These are phyloP conservation scores for Salvelinus namaycush DNA, from an alignment of 2,113 vertebrate species.

Conservation along the genomic window DNA sequence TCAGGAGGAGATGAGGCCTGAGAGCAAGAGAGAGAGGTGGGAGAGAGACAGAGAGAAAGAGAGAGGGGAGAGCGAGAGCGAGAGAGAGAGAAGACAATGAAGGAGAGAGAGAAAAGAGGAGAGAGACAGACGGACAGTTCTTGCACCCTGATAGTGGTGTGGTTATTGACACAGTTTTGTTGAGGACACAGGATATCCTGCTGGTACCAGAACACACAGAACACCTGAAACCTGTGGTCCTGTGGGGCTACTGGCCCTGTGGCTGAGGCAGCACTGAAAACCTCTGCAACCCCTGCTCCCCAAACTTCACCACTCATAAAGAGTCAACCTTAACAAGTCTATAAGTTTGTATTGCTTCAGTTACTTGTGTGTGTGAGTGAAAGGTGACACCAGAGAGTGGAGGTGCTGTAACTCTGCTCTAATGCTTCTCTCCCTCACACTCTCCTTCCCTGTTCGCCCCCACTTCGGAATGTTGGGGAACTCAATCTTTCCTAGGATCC, in stretches of 20 bases:
- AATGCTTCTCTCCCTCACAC: conserved; percentile 49
- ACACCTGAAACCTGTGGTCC: neutral
- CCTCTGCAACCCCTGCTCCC: conserved; percentile 9
- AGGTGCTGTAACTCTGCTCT: no score
- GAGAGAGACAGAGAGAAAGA: no score
- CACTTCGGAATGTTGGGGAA: conserved; percentile 1
- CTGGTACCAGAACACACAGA: conserved; percentile 5
- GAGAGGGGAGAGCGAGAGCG: no score
- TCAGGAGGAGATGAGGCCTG: conserved; percentile 61
- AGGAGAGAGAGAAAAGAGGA: conserved; percentile 31
- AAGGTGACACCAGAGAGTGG: no score
- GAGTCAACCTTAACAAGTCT: no score
- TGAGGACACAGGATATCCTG: conserved; percentile 7
- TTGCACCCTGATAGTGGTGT: conserved; percentile 40
- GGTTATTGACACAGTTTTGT: conserved; percentile 51
- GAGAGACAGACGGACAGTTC: conserved; percentile 17
- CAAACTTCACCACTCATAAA: no score
- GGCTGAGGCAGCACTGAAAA: neutral
- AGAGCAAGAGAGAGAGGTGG: neutral
- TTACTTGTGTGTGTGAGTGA: no score
- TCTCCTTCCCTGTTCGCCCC: conserved; percentile 6
- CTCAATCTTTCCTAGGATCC: neutral
- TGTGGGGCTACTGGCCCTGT: no score
- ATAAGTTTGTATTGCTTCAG: no score
- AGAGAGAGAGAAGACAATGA: conserved; percentile 15